These are phyloP conservation scores for Erebia palarica DNA, from an alignment of 2,888 invertebrate species.

Conservation along the genomic window DNA sequence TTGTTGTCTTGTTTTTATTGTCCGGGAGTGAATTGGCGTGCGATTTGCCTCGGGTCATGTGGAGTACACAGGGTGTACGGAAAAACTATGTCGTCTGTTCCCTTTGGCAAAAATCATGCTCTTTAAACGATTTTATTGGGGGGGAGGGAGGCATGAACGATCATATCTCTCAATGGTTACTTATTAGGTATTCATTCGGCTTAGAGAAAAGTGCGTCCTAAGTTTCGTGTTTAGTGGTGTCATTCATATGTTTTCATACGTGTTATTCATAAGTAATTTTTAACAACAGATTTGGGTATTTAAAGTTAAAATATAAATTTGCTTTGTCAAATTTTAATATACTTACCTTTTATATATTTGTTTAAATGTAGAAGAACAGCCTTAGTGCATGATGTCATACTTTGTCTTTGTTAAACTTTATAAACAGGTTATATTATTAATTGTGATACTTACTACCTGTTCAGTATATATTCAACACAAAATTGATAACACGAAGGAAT, in stretches of 20 bases:
- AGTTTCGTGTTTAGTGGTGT: neutral
- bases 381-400: conserved; percentile 15
- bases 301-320: neutral
- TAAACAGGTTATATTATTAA: conserved; percentile 3
- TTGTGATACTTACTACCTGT: conserved; percentile 16
- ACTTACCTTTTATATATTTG: conserved; percentile 5
- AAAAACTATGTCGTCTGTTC: neutral
- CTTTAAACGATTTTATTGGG: too few relatives aligned
- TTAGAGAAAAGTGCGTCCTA: too few relatives aligned
- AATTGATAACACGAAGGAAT: conserved; percentile 10
- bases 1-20: conserved; percentile 72
- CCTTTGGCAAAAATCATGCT: neutral
- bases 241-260: neutral
- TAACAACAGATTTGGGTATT: neutral
- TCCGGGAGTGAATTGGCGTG: conserved; percentile 47
- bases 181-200: too few relatives aligned
- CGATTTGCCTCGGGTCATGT: conserved; percentile 66
- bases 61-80: conserved; percentile 62
- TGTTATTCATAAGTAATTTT: too few relatives aligned
- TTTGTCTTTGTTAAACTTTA: conserved; percentile 2
- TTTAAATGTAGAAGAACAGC: conserved; percentile 1
- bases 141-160: too few relatives aligned
- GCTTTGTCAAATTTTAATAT: neutral
- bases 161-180: too few relatives aligned
- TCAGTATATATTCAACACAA: neutral